A percentile compares a stretch with the other conserved stretches of the same genome.
Evolutionary conservation across 2,888 invertebrate genomes (phyloP).

Genomic region (Ctenicera cuprea): DNA sequence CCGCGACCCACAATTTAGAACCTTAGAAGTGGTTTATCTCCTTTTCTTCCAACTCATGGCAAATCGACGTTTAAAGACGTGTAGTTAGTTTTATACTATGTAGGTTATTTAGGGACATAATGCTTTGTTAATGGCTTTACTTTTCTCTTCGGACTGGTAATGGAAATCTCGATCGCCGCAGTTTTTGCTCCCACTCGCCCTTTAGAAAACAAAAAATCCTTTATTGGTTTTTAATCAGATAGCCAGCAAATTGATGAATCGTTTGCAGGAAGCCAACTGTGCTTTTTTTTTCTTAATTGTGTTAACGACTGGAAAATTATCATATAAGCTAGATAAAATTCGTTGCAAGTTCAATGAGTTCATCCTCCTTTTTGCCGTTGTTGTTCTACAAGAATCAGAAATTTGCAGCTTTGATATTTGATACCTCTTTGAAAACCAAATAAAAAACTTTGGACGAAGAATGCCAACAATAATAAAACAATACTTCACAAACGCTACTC

Average conservation of each 20-base stretch:
- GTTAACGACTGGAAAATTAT: background rate
- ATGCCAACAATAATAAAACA: too few relatives aligned
- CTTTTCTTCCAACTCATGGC: conserved; percentile 39
- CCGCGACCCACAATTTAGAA: conserved; percentile 42
- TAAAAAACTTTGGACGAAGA: too few relatives aligned
- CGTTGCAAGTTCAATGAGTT: too few relatives aligned
- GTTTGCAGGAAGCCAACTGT: background rate
- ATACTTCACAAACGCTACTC: too few relatives aligned
- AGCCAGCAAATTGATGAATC: conserved; percentile 26
- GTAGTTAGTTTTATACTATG: conserved; percentile 25
- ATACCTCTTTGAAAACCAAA: too few relatives aligned
- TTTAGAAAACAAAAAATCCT: conserved; percentile 19
- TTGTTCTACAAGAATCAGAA: too few relatives aligned
- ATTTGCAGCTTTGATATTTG: too few relatives aligned
- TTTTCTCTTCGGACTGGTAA: conserved; percentile 17
- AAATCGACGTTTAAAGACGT: conserved; percentile 41
- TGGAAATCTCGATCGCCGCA: conserved; percentile 21
- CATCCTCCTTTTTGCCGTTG: too few relatives aligned
- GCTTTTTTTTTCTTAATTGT: background rate
- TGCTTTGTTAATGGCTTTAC: conserved; percentile 36
- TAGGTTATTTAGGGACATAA: conserved; percentile 25
- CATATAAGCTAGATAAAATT: background rate
- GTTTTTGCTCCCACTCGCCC: conserved; percentile 11
- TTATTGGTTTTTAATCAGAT: conserved; percentile 35
- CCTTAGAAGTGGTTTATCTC: conserved; percentile 42